These are phyloP conservation scores for Cheumatopsyche charites DNA, from an alignment of 1,140 invertebrate species.

Conservation along the genomic window DNA sequence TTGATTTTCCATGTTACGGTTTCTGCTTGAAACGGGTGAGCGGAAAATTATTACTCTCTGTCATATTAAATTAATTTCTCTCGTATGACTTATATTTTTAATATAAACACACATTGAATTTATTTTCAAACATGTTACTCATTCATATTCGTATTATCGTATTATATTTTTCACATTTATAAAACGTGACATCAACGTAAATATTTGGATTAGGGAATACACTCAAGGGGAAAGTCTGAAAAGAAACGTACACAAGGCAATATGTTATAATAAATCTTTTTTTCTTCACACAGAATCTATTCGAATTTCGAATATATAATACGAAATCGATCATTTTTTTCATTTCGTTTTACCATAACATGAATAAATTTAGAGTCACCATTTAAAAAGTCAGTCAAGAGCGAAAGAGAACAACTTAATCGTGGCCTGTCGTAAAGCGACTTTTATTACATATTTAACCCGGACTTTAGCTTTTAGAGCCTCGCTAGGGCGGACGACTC, in stretches of 20 bases:
- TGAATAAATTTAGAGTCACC: no score
- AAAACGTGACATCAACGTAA: slow-evolving; percentile 15
- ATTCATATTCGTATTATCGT: background rate
- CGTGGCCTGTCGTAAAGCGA: background rate
- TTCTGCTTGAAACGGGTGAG: background rate
- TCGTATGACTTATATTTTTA: background rate
- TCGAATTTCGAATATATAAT: no score
- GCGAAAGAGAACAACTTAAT: no score
- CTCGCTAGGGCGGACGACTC: no score
- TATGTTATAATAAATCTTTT: slow-evolving; percentile 5
- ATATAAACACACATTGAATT: background rate
- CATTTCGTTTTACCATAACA: no score
- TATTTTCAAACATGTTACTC: background rate
- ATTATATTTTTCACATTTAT: slow-evolving; percentile 15
- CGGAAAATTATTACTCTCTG: slow-evolving; percentile 3
- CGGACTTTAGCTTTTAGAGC: no score
- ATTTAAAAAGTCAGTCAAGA: no score
- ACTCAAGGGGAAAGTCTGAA: slow-evolving; percentile 9
- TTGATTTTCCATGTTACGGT: slow-evolving; percentile 16
- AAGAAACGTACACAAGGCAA: slow-evolving; percentile 7
- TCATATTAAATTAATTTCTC: slow-evolving; percentile 16
- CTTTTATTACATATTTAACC: background rate
- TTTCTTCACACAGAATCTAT: background rate
- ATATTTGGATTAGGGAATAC: slow-evolving; percentile 17
- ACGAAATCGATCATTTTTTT: no score